These are phyloP conservation scores for Heliothis virescens DNA, from an alignment of 1,140 invertebrate species.

Conservation along the genomic window DNA sequence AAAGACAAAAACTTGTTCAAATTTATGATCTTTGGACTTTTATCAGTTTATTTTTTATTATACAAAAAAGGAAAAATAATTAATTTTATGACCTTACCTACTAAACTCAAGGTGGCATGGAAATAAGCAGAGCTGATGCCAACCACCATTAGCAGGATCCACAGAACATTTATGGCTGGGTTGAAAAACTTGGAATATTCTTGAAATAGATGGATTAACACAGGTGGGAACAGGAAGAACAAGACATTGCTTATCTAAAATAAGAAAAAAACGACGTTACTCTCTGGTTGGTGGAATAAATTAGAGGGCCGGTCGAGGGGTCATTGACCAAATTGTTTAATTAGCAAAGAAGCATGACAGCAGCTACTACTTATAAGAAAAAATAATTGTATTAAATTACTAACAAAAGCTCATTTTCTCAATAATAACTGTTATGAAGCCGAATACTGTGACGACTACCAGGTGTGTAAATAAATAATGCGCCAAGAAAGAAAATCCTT, in stretches of 20 bases:
- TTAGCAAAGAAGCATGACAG: conserved; percentile 12
- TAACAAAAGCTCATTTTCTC: not conserved
- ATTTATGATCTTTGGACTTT: too few species aligned
- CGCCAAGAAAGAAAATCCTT: conserved; percentile 23
- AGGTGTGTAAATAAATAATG: not conserved
- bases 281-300: not conserved
- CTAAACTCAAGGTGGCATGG: conserved; percentile 92
- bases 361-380: not conserved
- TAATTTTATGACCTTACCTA: conserved; percentile 85
- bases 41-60: too few species aligned
- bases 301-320: not conserved
- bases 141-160: conserved; percentile 91
- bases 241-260: conserved; percentile 92
- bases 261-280: conserved; percentile 45
- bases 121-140: conserved; percentile 94
- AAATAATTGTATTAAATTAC: not conserved
- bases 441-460: not conserved
- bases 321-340: conserved; percentile 25
- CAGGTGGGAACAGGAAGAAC: conserved; percentile 92
- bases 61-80: too few species aligned
- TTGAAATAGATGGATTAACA: conserved; percentile 91
- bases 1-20: too few species aligned
- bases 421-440: not conserved
- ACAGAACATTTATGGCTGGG: conserved; percentile 91
- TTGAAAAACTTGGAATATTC: conserved; percentile 91